Evolutionary conservation across 2,797 vertebrate genomes (phyloP).

Genomic region (Gymnocypris eckloni): DNA sequence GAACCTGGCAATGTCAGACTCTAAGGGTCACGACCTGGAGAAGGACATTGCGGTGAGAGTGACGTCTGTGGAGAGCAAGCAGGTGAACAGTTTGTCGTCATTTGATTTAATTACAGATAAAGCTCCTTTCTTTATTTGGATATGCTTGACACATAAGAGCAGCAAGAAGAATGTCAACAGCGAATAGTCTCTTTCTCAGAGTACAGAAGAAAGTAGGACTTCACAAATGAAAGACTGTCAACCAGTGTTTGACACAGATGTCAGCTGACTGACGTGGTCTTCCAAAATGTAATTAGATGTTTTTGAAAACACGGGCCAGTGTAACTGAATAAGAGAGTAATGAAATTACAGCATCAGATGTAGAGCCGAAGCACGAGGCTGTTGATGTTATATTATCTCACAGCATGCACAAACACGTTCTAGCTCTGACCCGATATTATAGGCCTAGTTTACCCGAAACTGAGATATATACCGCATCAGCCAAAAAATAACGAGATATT

Average conservation of each 20-base stretch:
- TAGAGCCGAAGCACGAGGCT: background rate
- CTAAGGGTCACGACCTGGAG: conserved; percentile 85
- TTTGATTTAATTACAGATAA: background rate
- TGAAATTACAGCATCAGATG: conserved; percentile 20
- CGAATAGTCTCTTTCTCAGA: too few relatives aligned
- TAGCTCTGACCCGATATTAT: background rate
- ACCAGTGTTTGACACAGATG: background rate
- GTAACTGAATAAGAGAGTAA: conserved; percentile 21
- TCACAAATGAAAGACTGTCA: background rate
- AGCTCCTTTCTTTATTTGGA: background rate
- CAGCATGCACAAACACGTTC: background rate
- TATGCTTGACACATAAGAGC: background rate
- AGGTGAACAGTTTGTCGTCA: conserved; percentile 71
- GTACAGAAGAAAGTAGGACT: background rate
- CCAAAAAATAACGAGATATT: too few relatives aligned
- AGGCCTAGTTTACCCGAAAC: background rate
- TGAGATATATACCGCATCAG: too few relatives aligned
- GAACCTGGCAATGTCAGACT: conserved; percentile 86
- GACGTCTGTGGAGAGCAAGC: conserved; percentile 71
- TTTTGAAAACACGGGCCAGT: conserved; percentile 14
- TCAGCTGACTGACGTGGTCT: conserved; percentile 6
- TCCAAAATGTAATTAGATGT: conserved; percentile 16
- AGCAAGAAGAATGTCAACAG: too few relatives aligned
- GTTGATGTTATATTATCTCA: background rate
- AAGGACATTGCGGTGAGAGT: conserved; percentile 86